These are phyloP conservation scores for Grallaria varia DNA, from an alignment of 2,113 vertebrate genomes.

Conservation along the genomic window DNA sequence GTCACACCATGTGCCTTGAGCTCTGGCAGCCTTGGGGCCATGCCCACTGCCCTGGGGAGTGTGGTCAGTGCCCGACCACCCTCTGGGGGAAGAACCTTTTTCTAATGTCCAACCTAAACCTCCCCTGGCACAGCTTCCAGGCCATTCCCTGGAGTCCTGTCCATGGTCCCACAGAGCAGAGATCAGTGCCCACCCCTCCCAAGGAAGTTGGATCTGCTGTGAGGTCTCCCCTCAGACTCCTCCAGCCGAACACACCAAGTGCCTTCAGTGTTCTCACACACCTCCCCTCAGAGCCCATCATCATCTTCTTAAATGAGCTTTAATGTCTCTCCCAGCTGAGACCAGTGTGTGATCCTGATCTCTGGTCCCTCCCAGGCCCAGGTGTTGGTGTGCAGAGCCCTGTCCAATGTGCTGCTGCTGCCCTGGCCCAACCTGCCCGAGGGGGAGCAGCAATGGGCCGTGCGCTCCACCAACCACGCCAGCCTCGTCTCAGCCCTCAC, in stretches of 20 bases:
- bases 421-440: constrained; percentile 94
- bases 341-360: neutral
- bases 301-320: neutral
- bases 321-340: neutral
- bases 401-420: constrained; percentile 92
- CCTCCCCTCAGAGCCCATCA: neutral
- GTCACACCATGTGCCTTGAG: neutral
- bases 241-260: neutral
- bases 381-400: constrained; percentile 89
- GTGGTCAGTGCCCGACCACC: neutral
- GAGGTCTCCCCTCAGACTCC: neutral
- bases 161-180: neutral
- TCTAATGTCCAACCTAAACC: neutral
- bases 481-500: constrained; percentile 89
- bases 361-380: constrained; percentile 77
- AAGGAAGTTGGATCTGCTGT: neutral
- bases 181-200: neutral
- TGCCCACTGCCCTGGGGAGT: neutral
- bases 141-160: neutral
- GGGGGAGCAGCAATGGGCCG: constrained; percentile 92
- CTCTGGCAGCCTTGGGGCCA: neutral
- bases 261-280: neutral
- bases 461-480: constrained; percentile 89
- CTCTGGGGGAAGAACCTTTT: neutral
- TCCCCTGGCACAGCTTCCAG: neutral